Evolutionary conservation across 2,888 invertebrate genomes (phyloP), one percentile per base, ranked within the genome.

Genomic region (Tipula helvola): DNA sequence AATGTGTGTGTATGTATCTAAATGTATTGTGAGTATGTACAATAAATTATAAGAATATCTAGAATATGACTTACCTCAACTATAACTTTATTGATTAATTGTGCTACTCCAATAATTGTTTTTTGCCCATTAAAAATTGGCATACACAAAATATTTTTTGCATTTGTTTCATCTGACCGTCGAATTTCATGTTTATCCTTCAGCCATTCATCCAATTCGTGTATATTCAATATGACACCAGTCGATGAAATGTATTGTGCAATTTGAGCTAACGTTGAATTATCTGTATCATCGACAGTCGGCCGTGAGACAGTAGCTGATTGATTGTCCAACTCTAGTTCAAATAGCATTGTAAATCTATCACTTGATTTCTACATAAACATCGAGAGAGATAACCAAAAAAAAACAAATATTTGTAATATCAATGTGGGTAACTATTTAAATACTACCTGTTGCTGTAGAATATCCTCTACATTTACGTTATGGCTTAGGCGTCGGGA

Each of bases 121-220:
- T 96, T 96, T 90, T 97, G 96, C 1, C 96, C 97, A 91, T 98
- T 97, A 83, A 96, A 96, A 88, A 98, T 97, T 4, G 98, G 97
- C 96, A 98, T 97, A 89, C 97, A 97, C 1, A 98, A 94, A 90
- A 98, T 96, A 47, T 96, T 96, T 87, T 94, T 94, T 47, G 95
- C 95, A 86, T 94, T 94, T 0, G 95, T 95, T 89, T 95, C 95
- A 39, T 94, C 94, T 5, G 92, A 92, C 89, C 90, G 89, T 28
- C 89, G 89, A 83, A 91, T 91, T 87, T 94, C 94, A 86, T 92
- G 93, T 89, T 94, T 94, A 87, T 94, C 95, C 88, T 94, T 94
- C 87, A 96, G 93, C 97, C 97, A 97, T 3, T 95, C 93, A 3
- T 94, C 93, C 8, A 97, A 97, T 91, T 98, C 96, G 2, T 96